Base-by-base conservation (phyloP, 1,140 invertebrate species). In the Ceratosolen solmsi region DNA sequence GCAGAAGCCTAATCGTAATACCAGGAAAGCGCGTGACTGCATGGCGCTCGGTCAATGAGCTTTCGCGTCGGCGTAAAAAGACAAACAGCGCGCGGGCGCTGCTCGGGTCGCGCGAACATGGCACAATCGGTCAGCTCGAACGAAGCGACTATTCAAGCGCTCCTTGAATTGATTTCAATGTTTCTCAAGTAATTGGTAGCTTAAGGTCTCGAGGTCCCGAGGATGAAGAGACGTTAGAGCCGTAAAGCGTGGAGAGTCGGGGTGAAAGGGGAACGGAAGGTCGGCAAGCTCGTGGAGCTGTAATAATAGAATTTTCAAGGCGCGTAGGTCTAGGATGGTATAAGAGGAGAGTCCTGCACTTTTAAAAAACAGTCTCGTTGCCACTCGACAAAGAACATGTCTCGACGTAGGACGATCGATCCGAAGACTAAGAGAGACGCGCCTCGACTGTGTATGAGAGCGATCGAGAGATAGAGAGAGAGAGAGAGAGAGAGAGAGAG, bases 1-100 rank as follows among this genome's bases (percentile, higher is more conserved):
- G 70, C 54, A 46, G 70, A 80, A 65, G 79, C 60, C 72, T 81
- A 81, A 75, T 75, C 79, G 25, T 54, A 81, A 75, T 77, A 82
- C 80, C 65, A 58, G n/a, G 80, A 82, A 82, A 75, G 75, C 65
- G 74, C 80, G 74, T 78, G 80, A 82, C 74, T 77, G 22, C 73
- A 58, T 46, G 51, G 49, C 80, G 33, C 80, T 38, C 75, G 74
- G 75, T 73, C 75, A 79, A 82, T 38, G 81, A 81, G 79, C 79
- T 75, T 70, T 72, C 36, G 38, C 41, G 22, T 60, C 70, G 75
- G 25, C 68, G 63, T 36, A 36, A 56, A 79, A 54, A 70, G 54
- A 56, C 49, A 65, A 68, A 36, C 25, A n/a, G n/a, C 13, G 46
- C 63, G 30, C 1, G n/a, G n/a, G n/a, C n/a, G n/a, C n/a, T n/a